Percentiles rank a stretch among this genome's conserved stretches.
Conservation (phyloP, 2,797 vertebrate genomes). For the Hyperoplus immaculatus region DNA sequence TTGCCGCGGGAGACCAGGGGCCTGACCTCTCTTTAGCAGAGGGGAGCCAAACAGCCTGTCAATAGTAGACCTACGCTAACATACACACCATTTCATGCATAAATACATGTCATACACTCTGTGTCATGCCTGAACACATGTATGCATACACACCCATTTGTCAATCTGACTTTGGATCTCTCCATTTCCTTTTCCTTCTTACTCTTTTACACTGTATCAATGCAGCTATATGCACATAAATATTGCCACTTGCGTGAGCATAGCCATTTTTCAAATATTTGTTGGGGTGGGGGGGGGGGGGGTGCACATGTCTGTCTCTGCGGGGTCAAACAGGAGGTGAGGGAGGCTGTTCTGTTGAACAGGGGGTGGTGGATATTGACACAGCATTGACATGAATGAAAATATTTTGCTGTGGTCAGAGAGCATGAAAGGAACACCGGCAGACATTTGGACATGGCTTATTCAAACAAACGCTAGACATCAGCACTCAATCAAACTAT, state of each 20-base stretch:
- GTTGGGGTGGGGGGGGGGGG: conserved; percentile 3
- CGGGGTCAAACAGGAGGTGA: conserved; percentile 55
- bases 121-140: conserved; percentile 32
- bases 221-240: conserved; percentile 17
- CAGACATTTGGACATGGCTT: conserved; percentile 72
- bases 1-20: conserved; percentile 60
- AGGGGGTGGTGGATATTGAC: conserved; percentile 76
- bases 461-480: conserved; percentile 76
- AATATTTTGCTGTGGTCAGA: conserved; percentile 83
- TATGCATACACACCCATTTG: conserved; percentile 12
- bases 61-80: conserved; percentile 41
- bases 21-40: conserved; percentile 59
- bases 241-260: background rate
- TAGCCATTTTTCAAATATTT: no score
- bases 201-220: conserved; percentile 4
- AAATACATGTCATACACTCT: conserved; percentile 19
- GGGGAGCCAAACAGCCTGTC: conserved; percentile 57
- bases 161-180: conserved; percentile 40
- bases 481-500: conserved; percentile 76
- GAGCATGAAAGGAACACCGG: conserved; percentile 69
- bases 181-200: conserved; percentile 16
- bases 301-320: conserved; percentile 37
- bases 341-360: conserved; percentile 54
- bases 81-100: conserved; percentile 40
- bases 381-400: conserved; percentile 82